Evolutionary conservation across 2,113 vertebrate genomes (phyloP), one percentile per base, ranked within the genome.

Genomic region (Cariama cristata): DNA sequence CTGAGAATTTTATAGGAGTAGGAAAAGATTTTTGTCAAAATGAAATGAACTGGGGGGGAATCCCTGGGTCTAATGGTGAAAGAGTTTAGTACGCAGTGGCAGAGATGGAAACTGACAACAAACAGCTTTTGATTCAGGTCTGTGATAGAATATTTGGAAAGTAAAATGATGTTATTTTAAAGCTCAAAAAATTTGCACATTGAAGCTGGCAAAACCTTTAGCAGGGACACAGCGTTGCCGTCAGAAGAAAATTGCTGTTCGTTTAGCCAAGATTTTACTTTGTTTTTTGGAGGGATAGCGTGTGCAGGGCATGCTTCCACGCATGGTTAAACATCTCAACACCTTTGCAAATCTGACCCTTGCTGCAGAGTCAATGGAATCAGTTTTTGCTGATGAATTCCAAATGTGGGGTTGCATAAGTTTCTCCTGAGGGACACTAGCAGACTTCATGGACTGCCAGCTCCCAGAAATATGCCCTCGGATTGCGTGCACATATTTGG

Each of bases 401-500:
- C 95, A 94, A 97, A 71, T 74, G 92, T 62, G 85, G 71, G 71
- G 58, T 88, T 97, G 83, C 91, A 59, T 82, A 72, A 93, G 81
- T 42, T 82, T 45, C 68, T 97, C 95, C 94, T 95, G 90, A 93
- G 96, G 95, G 96, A 96, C 94, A 33, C 27, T 35, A 75, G 79
- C 95, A 86, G 86, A 55, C 92, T 93, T 56, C 68, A 42, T 5
- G 15, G 90, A 83, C 92, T 96, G 97, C 96, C 96, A 97, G 86
- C 95, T 97, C 92, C 93, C 95, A 96, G 93, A 96, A 97, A 80
- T 91, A 71, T 95, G 91, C 73, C 94, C 83, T 96, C 12, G 15
- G 75, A 27, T 86, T 86, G 95, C 23, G 42, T 97, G 96, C 97
- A 91, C 96, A 95, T 97, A 96, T 97, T 97, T 97, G 97, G 96